Percentiles rank a stretch among this genome's conserved stretches.
Evolutionary conservation across 2,113 vertebrate genomes (phyloP).

Genomic region (Romanogobio albipinnatus): DNA sequence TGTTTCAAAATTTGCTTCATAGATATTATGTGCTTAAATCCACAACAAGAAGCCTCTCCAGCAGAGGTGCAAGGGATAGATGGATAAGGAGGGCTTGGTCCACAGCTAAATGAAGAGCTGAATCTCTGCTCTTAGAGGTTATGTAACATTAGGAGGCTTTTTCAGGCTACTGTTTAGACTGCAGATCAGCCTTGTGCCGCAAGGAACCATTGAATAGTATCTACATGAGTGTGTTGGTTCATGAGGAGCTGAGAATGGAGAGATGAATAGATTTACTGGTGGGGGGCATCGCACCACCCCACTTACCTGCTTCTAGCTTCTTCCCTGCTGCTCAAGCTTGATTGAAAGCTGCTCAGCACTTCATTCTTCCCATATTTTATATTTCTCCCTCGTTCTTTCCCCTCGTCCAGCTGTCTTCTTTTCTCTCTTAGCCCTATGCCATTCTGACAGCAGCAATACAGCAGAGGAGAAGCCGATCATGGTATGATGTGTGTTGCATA

Average conservation of each 20-base stretch:
- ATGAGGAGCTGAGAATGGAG: conserved; percentile 10
- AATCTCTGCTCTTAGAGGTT: conserved; percentile 41
- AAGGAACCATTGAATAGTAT: conserved; percentile 40
- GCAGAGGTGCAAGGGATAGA: not conserved
- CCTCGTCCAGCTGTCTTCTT: not conserved
- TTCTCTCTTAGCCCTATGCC: not conserved
- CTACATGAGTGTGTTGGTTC: conserved; percentile 25
- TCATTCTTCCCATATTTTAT: conserved; percentile 49
- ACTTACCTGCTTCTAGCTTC: conserved; percentile 49
- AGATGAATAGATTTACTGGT: conserved; percentile 49
- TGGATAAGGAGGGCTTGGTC: conserved; percentile 33
- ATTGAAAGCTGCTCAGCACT: conserved; percentile 49
- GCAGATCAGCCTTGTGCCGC: conserved; percentile 17
- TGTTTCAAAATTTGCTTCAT: conserved; percentile 5
- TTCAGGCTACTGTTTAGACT: conserved; percentile 41
- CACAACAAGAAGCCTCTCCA: conserved; percentile 38
- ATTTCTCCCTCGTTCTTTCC: not conserved
- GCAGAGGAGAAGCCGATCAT: conserved; percentile 20
- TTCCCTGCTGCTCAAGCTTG: conserved; percentile 49
- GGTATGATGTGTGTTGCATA: conserved; percentile 17
- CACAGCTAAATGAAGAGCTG: conserved; percentile 34
- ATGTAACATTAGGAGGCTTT: conserved; percentile 30
- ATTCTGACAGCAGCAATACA: conserved; percentile 14
- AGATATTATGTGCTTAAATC: conserved; percentile 1
- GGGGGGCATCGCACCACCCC: conserved; percentile 39